A percentile compares a stretch with the other conserved stretches of the same genome.
phyloP scores from a whole-genome alignment of 2,113 vertebrate species.

The Lonchura striata region DNA sequence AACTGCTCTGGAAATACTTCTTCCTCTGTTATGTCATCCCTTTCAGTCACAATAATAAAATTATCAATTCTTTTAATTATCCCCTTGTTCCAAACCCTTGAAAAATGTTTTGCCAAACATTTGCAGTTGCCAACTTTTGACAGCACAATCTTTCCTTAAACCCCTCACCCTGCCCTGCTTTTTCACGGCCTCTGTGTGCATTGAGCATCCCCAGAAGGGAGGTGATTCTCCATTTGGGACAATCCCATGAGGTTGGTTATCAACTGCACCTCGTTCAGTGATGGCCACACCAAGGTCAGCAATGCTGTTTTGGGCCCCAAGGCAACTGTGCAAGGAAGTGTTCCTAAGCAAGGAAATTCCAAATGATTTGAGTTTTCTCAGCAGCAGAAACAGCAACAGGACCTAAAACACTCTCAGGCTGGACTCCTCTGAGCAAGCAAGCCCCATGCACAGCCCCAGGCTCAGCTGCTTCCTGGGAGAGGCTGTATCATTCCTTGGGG shows the following conservation, averaged over 20 bases:
- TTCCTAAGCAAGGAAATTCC: neutral
- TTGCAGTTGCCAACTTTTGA: neutral
- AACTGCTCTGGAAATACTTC: neutral
- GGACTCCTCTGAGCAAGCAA: neutral
- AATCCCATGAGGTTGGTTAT: rapidly evolving
- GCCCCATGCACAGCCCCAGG: neutral
- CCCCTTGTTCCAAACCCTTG: neutral
- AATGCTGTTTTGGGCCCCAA: neutral
- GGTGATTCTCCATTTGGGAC: neutral
- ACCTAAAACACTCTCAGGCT: neutral
- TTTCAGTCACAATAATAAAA: neutral
- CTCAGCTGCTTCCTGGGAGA: neutral
- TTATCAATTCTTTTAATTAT: neutral
- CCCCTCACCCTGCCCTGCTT: neutral
- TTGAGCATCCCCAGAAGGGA: neutral
- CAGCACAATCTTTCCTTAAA: neutral
- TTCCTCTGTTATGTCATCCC: neutral
- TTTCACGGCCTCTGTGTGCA: neutral
- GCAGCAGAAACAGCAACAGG: neutral
- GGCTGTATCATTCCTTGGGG: neutral
- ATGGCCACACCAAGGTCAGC: neutral
- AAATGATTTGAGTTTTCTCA: neutral
- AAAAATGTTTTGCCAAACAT: neutral
- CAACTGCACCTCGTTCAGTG: neutral
- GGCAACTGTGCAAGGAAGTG: neutral